Conservation (phyloP, 2,888 invertebrate species). For the Anthophora plumipes region DNA sequence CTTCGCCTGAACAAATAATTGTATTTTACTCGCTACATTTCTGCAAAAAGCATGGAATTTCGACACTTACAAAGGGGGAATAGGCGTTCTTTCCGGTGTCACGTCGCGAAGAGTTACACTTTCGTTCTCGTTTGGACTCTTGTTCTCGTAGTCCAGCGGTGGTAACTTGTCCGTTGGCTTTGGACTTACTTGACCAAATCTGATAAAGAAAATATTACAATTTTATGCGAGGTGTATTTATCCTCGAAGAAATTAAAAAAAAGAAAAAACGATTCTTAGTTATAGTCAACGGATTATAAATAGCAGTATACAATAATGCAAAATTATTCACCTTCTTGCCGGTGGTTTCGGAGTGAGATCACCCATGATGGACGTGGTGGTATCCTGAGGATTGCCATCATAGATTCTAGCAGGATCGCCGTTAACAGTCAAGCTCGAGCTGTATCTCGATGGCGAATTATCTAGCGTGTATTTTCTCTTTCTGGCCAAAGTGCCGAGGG, state of each 20-base stretch:
- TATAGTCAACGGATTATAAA: background rate
- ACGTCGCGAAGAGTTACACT: constrained; percentile 63
- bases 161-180: constrained; percentile 78
- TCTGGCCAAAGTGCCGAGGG: constrained; percentile 79
- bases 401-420: constrained; percentile 78
- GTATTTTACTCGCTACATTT: background rate
- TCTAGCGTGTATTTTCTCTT: constrained; percentile 81
- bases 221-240: background rate
- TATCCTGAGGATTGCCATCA: constrained; percentile 77
- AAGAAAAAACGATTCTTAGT: background rate
- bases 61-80: constrained; percentile 74
- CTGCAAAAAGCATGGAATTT: background rate
- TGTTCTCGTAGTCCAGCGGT: constrained; percentile 73
- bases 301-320: background rate
- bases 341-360: constrained; percentile 81
- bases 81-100: constrained; percentile 72
- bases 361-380: constrained; percentile 76
- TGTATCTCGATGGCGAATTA: constrained; percentile 70
- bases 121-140: constrained; percentile 65
- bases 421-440: constrained; percentile 78
- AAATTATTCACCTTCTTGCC: constrained; percentile 73
- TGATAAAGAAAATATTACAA: constrained; percentile 45
- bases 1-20: constrained; percentile 70
- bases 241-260: background rate
- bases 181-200: constrained; percentile 80